Conservation (phyloP, 2,797 vertebrate genomes). For the Pseudochirops corinnae region DNA sequence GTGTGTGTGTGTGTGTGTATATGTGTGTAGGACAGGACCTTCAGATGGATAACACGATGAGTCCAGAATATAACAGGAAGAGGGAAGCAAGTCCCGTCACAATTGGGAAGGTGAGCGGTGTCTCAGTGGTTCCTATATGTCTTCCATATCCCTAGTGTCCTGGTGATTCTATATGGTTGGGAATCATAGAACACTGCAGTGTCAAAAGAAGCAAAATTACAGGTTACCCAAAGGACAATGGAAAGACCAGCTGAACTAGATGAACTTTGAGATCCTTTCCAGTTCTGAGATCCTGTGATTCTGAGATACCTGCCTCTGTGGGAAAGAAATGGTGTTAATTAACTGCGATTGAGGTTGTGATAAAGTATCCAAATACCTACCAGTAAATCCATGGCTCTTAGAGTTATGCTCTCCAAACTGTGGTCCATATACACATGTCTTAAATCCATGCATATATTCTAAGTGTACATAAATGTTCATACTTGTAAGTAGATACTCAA, state of each 20-base stretch:
- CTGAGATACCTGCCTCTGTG: neutral
- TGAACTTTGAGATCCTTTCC: neutral
- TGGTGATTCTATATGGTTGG: neutral
- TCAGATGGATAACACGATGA: no score
- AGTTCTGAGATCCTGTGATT: neutral
- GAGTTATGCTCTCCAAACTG: neutral
- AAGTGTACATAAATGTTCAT: neutral
- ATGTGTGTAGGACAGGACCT: no score
- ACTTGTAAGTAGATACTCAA: neutral
- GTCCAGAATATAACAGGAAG: neutral
- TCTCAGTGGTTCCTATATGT: neutral
- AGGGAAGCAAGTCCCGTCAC: neutral
- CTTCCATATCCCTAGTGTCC: neutral
- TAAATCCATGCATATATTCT: neutral
- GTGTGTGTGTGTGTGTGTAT: no score
- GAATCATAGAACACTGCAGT: neutral
- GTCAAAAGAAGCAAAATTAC: neutral
- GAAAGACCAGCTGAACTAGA: neutral
- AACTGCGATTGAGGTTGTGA: neutral
- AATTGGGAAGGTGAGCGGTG: neutral
- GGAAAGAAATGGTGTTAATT: neutral
- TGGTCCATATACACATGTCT: neutral
- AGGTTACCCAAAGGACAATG: neutral
- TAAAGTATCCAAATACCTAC: neutral
- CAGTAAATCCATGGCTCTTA: neutral